Conservation (phyloP, 2,797 vertebrate genomes). For the Acridotheres tristis region DNA sequence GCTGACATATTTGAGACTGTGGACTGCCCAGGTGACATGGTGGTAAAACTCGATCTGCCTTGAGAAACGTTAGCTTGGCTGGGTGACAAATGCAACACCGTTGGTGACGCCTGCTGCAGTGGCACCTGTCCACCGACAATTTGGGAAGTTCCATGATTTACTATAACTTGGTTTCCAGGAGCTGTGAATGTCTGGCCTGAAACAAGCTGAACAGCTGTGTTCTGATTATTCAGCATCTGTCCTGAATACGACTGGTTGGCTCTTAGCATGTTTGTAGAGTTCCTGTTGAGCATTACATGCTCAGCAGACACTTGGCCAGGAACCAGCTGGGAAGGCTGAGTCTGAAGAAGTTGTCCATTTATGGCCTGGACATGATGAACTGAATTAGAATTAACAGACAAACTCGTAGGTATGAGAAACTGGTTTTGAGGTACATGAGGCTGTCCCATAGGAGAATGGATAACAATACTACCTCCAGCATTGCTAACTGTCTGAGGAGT, state of each 20-base stretch:
- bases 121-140: conserved; percentile 83
- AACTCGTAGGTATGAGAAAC: conserved; percentile 88
- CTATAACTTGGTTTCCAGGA: conserved; percentile 87
- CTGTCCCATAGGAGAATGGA: conserved; percentile 90
- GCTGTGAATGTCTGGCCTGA: conserved; percentile 88
- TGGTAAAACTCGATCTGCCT: conserved; percentile 74
- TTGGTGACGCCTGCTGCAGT: conserved; percentile 78
- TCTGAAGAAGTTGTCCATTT: conserved; percentile 85
- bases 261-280: conserved; percentile 78
- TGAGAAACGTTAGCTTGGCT: conserved; percentile 79
- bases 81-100: conserved; percentile 85
- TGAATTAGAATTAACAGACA: conserved; percentile 85
- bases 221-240: conserved; percentile 88
- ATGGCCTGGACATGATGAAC: conserved; percentile 88
- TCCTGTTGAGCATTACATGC: conserved; percentile 81
- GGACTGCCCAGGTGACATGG: conserved; percentile 71
- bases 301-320: conserved; percentile 78
- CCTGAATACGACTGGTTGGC: conserved; percentile 84
- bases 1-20: conserved; percentile 79
- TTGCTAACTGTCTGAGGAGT: conserved; percentile 79
- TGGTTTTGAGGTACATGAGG: conserved; percentile 87
- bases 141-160: conserved; percentile 87
- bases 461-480: conserved; percentile 83
- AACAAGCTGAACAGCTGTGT: conserved; percentile 88
- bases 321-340: conserved; percentile 79